These are phyloP conservation scores for Volucella bombylans DNA, from an alignment of 2,888 invertebrate genomes.

Conservation along the genomic window DNA sequence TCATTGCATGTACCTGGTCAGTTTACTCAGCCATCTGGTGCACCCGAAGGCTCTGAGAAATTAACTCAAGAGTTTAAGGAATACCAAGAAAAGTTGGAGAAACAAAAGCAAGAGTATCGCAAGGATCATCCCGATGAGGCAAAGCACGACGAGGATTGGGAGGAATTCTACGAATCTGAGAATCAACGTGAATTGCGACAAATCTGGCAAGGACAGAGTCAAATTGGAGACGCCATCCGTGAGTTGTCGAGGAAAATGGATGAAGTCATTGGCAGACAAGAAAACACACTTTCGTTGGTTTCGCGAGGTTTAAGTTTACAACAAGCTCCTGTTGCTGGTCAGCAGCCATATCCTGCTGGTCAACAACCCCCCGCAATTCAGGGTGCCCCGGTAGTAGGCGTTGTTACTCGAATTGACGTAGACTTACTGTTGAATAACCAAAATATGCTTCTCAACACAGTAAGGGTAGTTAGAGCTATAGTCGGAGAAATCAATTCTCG, in stretches of 20 bases:
- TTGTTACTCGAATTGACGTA: conserved; percentile 94
- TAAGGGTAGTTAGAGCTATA: conserved; percentile 86
- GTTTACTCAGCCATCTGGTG: conserved; percentile 78
- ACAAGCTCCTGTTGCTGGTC: conserved; percentile 76
- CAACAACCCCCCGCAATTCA: conserved; percentile 84
- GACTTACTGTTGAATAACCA: conserved; percentile 93
- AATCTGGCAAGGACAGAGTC: conserved; percentile 96
- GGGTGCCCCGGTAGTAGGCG: conserved; percentile 76
- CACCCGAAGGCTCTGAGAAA: conserved; percentile 91
- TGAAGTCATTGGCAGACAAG: conserved; percentile 91
- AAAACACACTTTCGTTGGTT: conserved; percentile 92
- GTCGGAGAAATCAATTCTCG: conserved; percentile 80
- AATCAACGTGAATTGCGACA: conserved; percentile 95
- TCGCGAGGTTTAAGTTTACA: conserved; percentile 84
- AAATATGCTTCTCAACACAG: conserved; percentile 89
- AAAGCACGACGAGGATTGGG: conserved; percentile 86
- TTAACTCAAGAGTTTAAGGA: conserved; percentile 96
- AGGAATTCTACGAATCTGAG: conserved; percentile 96
- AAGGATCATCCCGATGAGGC: conserved; percentile 93
- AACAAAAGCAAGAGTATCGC: conserved; percentile 95
- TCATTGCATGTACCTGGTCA: conserved; percentile 89
- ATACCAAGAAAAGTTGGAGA: conserved; percentile 95
- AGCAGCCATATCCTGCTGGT: conserved; percentile 75
- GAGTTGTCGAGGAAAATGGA: conserved; percentile 89
- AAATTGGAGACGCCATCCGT: conserved; percentile 89